Evolutionary conservation across 2,797 vertebrate species (phyloP).

Genomic region (Momotus momota): DNA sequence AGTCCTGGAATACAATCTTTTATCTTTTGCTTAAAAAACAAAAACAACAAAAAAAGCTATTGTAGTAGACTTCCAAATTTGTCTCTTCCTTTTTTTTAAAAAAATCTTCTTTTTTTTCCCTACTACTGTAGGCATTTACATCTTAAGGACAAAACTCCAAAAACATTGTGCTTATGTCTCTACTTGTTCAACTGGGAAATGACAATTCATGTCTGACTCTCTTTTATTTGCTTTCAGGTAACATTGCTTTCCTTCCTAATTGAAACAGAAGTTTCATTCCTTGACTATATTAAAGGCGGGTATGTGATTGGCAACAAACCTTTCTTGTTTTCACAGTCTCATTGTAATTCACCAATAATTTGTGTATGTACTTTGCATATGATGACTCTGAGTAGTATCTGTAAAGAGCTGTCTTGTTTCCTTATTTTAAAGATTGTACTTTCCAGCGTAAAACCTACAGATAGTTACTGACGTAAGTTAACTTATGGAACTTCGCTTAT

Average conservation of each 20-base stretch:
- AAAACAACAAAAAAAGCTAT: neutral
- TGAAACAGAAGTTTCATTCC: constrained; percentile 96
- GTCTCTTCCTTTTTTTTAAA: neutral
- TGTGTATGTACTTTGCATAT: neutral
- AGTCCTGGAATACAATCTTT: neutral
- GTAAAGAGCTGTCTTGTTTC: neutral
- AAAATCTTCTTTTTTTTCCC: neutral
- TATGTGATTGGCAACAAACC: constrained; percentile 79
- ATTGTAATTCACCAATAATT: neutral
- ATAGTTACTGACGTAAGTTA: neutral
- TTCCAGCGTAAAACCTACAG: neutral
- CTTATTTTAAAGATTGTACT: neutral
- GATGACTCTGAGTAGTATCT: neutral
- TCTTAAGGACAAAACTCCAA: neutral
- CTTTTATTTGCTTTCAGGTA: constrained; percentile 83
- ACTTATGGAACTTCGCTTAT: neutral
- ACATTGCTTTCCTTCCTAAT: constrained; percentile 96
- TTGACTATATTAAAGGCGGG: constrained; percentile 99
- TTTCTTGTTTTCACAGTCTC: constrained; percentile 38
- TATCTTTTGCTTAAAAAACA: neutral
- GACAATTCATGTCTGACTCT: constrained; percentile 53
- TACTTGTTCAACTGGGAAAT: constrained; percentile 14
- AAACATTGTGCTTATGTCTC: constrained; percentile 29
- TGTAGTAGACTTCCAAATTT: neutral
- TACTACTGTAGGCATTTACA: neutral